Evolutionary conservation across 2,113 vertebrate genomes (phyloP).

Genomic region (Salminus brasiliensis): DNA sequence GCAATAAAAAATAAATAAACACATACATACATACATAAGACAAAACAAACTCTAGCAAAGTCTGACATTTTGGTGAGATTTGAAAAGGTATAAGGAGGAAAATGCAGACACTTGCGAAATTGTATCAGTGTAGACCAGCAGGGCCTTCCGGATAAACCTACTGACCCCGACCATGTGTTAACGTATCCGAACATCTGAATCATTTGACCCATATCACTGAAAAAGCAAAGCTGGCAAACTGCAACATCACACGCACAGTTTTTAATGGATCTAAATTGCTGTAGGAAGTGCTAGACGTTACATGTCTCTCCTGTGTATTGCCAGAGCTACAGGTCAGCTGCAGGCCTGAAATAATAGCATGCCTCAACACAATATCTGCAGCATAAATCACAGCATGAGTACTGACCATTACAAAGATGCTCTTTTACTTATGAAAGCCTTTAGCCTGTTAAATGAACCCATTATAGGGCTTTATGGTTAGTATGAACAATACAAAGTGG

Average conservation of each 20-base stretch:
- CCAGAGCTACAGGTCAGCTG: background rate
- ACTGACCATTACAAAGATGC: background rate
- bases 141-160: background rate
- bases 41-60: too few species aligned
- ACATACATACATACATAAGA: too few species aligned
- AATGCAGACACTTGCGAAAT: too few species aligned
- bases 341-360: background rate
- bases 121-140: background rate
- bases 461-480: too few species aligned
- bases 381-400: background rate
- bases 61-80: too few species aligned
- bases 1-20: too few species aligned
- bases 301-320: background rate
- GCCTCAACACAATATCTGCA: too few species aligned
- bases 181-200: slow-evolving; percentile 1
- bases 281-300: background rate
- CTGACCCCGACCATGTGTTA: slow-evolving; percentile 13
- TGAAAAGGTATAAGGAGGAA: too few species aligned
- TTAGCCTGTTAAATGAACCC: background rate
- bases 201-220: slow-evolving; percentile 9
- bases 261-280: background rate
- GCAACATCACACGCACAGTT: background rate
- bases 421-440: background rate
- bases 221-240: background rate
- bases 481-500: background rate